Conservation (phyloP, 35 echinoderm and acorn worm genomes). For the Chiridota heheva region DNA sequence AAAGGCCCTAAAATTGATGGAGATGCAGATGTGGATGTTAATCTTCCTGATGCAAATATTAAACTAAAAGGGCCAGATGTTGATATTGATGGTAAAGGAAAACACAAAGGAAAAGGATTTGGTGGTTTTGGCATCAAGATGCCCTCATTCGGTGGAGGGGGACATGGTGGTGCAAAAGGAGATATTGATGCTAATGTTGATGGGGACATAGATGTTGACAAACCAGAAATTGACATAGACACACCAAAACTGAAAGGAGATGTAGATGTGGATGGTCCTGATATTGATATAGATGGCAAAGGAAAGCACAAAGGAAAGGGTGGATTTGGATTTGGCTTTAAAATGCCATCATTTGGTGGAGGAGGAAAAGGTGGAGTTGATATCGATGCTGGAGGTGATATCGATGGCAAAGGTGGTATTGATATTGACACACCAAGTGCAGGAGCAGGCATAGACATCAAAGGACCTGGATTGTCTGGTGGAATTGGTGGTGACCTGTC, state of each 20-base stretch:
- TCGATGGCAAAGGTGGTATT: conserved; percentile 11
- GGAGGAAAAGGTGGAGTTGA: conserved; percentile 43
- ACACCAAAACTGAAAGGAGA: conserved; percentile 21
- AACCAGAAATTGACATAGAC: conserved; percentile 8
- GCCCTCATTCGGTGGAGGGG: conserved; percentile 3
- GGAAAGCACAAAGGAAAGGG: conserved; percentile 56
- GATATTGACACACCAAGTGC: conserved; percentile 13
- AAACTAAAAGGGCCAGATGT: conserved; percentile 23
- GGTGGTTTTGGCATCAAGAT: conserved; percentile 12
- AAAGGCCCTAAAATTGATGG: conserved; percentile 33
- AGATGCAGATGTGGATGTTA: neutral
- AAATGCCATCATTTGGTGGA: conserved; percentile 28
- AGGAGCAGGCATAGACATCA: conserved; percentile 13
- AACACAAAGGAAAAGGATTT: conserved; percentile 45
- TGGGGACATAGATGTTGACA: conserved; percentile 47
- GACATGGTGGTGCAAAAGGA: neutral
- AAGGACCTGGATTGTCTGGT: conserved; percentile 32
- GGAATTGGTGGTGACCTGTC: conserved; percentile 21
- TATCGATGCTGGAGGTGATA: conserved; percentile 22
- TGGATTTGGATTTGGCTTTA: conserved; percentile 62
- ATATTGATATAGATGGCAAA: conserved; percentile 21
- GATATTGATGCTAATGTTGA: conserved; percentile 51
- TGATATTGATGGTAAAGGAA: conserved; percentile 55
- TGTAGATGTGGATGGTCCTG: neutral
- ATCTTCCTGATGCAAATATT: conserved; percentile 34